Percentiles rank a stretch among this genome's conserved stretches.
phyloP scores from a whole-genome alignment of 2,888 invertebrate genomes.

The Homarus gammarus region DNA sequence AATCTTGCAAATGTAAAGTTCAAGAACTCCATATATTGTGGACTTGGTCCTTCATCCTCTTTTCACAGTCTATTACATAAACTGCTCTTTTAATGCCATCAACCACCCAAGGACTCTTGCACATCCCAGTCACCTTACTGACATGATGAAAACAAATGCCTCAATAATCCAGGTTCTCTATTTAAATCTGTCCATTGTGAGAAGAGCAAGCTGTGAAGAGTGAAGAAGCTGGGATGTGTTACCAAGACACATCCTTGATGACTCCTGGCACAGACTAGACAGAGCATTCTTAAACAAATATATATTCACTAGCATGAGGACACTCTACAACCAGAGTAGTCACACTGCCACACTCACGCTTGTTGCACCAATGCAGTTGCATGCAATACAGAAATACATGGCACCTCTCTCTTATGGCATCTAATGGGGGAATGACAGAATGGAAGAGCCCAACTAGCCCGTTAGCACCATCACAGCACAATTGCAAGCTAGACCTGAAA shows the following conservation, averaged over 20 bases:
- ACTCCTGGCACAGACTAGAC: slow-evolving; percentile 31
- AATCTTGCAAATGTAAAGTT: background rate
- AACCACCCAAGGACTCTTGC: slow-evolving; percentile 9
- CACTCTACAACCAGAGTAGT: slow-evolving; percentile 6
- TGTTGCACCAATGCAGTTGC: background rate
- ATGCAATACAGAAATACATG: slow-evolving; percentile 29
- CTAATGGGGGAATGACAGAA: slow-evolving; percentile 16
- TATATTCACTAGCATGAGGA: background rate
- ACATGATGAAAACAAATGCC: too few species aligned
- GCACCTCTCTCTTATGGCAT: slow-evolving; percentile 25
- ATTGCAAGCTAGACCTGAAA: background rate
- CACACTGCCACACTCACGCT: background rate
- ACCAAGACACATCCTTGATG: background rate
- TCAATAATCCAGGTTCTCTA: background rate
- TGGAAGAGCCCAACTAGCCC: slow-evolving; percentile 38
- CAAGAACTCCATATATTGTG: background rate
- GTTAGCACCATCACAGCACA: slow-evolving; percentile 33
- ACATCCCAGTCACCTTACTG: background rate
- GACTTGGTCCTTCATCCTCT: slow-evolving; percentile 23
- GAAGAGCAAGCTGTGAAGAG: background rate
- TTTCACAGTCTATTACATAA: slow-evolving; percentile 26
- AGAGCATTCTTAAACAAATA: slow-evolving; percentile 10
- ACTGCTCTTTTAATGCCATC: background rate
- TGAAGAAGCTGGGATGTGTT: slow-evolving; percentile 7
- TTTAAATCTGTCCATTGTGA: background rate